A percentile compares a stretch with the other conserved stretches of the same genome.
Evolutionary conservation across 2,797 vertebrate species (phyloP).

Genomic region (Poeciliopsis paucimaculata): DNA sequence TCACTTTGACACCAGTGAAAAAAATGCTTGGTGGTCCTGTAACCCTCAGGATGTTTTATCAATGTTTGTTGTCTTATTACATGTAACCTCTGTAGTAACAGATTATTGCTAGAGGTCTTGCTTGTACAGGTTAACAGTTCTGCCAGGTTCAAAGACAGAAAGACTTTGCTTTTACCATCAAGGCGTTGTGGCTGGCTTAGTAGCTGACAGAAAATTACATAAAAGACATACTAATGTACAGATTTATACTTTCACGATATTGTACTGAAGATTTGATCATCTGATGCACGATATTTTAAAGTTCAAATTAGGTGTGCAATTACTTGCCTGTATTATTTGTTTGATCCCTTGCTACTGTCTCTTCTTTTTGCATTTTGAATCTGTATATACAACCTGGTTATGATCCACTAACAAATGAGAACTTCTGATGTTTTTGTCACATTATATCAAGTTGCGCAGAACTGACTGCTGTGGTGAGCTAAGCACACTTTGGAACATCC

Average conservation of each 20-base stretch:
- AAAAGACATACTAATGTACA: not conserved
- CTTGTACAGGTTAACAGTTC: not conserved
- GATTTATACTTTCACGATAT: not conserved
- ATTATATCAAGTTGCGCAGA: not conserved
- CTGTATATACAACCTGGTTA: not conserved
- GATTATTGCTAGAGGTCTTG: not conserved
- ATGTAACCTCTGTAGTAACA: not conserved
- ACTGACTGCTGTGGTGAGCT: not conserved
- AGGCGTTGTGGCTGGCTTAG: not conserved
- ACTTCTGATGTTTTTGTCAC: not conserved
- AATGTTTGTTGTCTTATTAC: not conserved
- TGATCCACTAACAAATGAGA: not conserved
- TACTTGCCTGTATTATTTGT: not conserved
- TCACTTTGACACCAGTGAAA: not conserved
- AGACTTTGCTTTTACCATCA: not conserved
- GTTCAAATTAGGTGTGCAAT: not conserved
- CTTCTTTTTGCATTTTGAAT: not conserved
- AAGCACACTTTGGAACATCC: not conserved
- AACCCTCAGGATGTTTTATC: not conserved
- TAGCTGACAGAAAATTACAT: not conserved
- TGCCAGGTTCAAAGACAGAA: not conserved
- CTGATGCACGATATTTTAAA: not conserved
- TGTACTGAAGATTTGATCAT: not conserved
- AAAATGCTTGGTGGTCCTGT: not conserved
- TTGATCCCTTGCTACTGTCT: not conserved